Conservation (phyloP, 2,888 invertebrate genomes). For the Rhimphoctona megacephalus region DNA sequence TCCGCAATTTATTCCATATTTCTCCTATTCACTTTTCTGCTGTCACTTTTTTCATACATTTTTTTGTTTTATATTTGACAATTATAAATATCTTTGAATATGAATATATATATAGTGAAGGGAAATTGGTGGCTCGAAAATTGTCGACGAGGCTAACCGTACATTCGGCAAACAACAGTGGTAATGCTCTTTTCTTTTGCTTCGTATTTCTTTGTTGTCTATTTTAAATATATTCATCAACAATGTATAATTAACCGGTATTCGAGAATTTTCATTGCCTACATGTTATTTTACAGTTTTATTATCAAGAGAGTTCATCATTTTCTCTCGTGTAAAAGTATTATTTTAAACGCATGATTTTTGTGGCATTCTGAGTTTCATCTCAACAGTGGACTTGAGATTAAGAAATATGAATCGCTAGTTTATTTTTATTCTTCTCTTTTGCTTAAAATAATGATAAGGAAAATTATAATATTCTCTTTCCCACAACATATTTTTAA, state of each 20-base stretch:
- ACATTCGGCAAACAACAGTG: slow-evolving; percentile 51
- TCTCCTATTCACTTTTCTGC: background rate
- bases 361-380: slow-evolving; percentile 6
- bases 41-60: background rate
- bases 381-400: slow-evolving; percentile 15
- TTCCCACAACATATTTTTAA: background rate
- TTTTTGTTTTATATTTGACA: slow-evolving; percentile 1
- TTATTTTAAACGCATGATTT: slow-evolving; percentile 16
- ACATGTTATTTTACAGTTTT: slow-evolving; percentile 18
- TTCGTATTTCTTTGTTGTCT: background rate
- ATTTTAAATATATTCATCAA: slow-evolving; percentile 12
- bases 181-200: slow-evolving; percentile 23
- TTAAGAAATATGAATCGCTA: background rate
- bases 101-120: slow-evolving; percentile 13
- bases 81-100: slow-evolving; percentile 13
- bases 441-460: background rate
- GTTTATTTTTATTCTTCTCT: background rate
- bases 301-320: slow-evolving; percentile 29
- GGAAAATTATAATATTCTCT: background rate
- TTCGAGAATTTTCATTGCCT: slow-evolving; percentile 17
- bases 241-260: slow-evolving; percentile 2
- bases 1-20: background rate
- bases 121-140: slow-evolving; percentile 53
- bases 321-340: slow-evolving; percentile 13
- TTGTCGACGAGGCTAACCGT: slow-evolving; percentile 45